Percentiles rank a stretch among this genome's conserved stretches.
Conservation (phyloP, 2,888 invertebrate species). For the Apodemia duryi region DNA sequence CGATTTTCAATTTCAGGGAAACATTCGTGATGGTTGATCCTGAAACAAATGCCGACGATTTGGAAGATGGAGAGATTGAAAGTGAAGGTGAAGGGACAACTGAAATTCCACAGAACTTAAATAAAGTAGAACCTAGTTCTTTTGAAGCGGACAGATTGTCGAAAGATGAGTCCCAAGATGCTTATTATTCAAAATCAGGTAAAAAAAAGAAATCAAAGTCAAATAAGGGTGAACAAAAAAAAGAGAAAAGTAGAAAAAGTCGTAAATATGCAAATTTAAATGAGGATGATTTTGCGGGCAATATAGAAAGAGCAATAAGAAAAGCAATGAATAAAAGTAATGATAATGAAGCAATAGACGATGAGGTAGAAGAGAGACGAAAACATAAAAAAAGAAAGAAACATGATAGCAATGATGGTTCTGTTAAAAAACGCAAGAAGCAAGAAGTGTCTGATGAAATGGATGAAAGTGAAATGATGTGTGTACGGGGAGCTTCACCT, state of each 20-base stretch:
- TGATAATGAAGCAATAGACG: constrained; percentile 56
- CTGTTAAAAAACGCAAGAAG: constrained; percentile 78
- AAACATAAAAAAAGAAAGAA: constrained; percentile 80
- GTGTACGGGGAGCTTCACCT: constrained; percentile 88
- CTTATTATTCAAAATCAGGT: constrained; percentile 66
- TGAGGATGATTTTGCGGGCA: constrained; percentile 88
- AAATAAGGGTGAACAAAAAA: constrained; percentile 71
- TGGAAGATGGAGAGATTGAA: constrained; percentile 94
- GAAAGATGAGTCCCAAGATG: constrained; percentile 47
- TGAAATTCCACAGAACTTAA: constrained; percentile 44
- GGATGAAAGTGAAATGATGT: constrained; percentile 90
- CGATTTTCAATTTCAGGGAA: constrained; percentile 57
- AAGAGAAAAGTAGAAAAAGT: constrained; percentile 74
- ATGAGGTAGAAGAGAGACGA: constrained; percentile 71
- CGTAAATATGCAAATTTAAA: constrained; percentile 58
- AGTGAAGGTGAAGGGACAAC: constrained; percentile 72
- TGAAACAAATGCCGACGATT: constrained; percentile 75
- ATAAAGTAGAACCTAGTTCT: constrained; percentile 39
- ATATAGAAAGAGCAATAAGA: constrained; percentile 88
- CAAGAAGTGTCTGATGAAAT: constrained; percentile 78
- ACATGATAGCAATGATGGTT: constrained; percentile 77
- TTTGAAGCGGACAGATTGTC: constrained; percentile 32
- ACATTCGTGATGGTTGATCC: constrained; percentile 56
- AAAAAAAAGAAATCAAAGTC: constrained; percentile 74
- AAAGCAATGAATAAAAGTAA: constrained; percentile 86